A percentile compares a stretch with the other conserved stretches of the same genome.
Conservation (phyloP, 2,888 invertebrate genomes). For the Nudaria mundana region DNA sequence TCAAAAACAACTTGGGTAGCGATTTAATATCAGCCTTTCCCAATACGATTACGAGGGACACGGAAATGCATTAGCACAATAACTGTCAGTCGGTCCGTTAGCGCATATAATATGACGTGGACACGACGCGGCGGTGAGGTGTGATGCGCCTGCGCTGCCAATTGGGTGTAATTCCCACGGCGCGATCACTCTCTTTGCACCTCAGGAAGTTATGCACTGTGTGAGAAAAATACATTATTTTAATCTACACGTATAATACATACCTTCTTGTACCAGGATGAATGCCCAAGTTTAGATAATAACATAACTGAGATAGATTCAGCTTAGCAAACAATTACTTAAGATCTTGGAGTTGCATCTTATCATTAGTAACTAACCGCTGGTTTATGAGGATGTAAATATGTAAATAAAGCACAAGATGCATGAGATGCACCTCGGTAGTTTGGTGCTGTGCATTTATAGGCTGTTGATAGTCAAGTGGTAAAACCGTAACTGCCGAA, state of each 20-base stretch:
- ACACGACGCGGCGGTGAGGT: no score
- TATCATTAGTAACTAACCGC: no score
- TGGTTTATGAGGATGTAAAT: no score
- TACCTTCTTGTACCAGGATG: no score
- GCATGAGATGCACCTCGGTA: no score
- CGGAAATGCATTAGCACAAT: slow-evolving; percentile 56
- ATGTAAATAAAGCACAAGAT: no score
- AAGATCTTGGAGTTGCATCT: no score
- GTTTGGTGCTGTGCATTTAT: no score
- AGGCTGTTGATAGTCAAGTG: no score
- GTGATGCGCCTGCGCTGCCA: slow-evolving; percentile 45
- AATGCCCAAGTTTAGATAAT: no score
- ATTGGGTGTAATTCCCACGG: slow-evolving; percentile 58
- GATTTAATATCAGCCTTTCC: slow-evolving; percentile 28
- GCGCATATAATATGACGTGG: slow-evolving; percentile 45
- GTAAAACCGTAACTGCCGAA: no score
- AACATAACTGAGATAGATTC: not conserved
- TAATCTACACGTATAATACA: slow-evolving; percentile 5
- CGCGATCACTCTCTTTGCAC: slow-evolving; percentile 28
- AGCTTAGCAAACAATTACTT: no score
- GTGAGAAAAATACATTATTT: slow-evolving; percentile 9
- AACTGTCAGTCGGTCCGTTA: slow-evolving; percentile 52
- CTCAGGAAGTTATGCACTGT: slow-evolving; percentile 13
- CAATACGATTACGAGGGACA: slow-evolving; percentile 32
- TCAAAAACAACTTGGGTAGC: slow-evolving; percentile 26